phyloP scores from a whole-genome alignment of 1,140 invertebrate species.

The Drosophila prosaltans region DNA sequence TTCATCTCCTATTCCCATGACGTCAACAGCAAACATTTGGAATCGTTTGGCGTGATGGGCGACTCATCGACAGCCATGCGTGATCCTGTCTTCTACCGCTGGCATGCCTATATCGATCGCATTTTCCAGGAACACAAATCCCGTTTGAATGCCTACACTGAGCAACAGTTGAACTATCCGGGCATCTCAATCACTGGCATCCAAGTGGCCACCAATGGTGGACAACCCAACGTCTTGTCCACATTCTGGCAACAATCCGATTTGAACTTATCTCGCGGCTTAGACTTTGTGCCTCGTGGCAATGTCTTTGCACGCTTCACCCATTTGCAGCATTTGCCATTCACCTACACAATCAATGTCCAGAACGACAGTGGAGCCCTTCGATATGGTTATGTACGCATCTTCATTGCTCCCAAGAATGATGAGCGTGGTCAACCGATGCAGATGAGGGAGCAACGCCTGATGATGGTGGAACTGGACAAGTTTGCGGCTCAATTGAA shows the following conservation, averaged over 20 bases:
- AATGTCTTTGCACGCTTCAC: conserved; percentile 88
- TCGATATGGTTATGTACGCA: conserved; percentile 88
- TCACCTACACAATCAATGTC: conserved; percentile 87
- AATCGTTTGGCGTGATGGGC: conserved; percentile 88
- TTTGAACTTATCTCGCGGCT: conserved; percentile 88
- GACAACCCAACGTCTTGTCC: conserved; percentile 84
- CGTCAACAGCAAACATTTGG: conserved; percentile 88
- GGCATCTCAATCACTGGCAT: conserved; percentile 86
- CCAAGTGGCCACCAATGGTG: conserved; percentile 83
- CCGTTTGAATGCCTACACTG: conserved; percentile 86
- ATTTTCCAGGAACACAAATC: conserved; percentile 91
- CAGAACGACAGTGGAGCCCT: conserved; percentile 85
- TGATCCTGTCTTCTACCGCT: conserved; percentile 93
- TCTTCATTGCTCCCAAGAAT: conserved; percentile 89
- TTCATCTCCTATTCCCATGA: conserved; percentile 89
- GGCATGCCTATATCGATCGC: conserved; percentile 91
- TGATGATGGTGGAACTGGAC: conserved; percentile 90
- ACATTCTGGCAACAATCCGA: conserved; percentile 91
- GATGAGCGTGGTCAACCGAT: conserved; percentile 88
- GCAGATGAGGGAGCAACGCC: conserved; percentile 87
- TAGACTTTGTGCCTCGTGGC: conserved; percentile 90
- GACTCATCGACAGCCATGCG: conserved; percentile 90
- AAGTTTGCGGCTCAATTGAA: conserved; percentile 87
- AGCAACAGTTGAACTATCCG: conserved; percentile 85
- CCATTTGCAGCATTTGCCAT: conserved; percentile 90